Percentiles rank a stretch among this genome's conserved stretches.
phyloP scores from a whole-genome alignment of 2,113 vertebrate genomes.

The Candoia aspera region DNA sequence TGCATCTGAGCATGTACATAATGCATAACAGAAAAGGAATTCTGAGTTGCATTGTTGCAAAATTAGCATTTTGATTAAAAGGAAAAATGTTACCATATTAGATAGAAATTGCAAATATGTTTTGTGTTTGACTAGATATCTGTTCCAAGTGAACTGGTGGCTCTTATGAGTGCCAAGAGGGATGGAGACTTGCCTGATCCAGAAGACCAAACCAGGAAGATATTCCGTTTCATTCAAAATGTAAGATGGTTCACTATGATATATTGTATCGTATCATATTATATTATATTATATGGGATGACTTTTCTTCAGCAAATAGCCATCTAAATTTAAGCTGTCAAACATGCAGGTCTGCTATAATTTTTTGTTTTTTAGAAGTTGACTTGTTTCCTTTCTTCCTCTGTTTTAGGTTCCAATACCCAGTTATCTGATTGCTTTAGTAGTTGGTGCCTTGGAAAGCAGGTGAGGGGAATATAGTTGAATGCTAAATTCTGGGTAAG shows the following conservation, averaged over 20 bases:
- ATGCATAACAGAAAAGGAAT: neutral
- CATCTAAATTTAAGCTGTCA: neutral
- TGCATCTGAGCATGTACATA: neutral
- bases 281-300: neutral
- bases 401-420: constrained; percentile 87
- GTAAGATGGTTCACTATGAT: constrained; percentile 62
- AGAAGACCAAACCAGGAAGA: constrained; percentile 74
- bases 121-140: constrained; percentile 77
- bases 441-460: constrained; percentile 93
- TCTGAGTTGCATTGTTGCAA: neutral
- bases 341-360: neutral
- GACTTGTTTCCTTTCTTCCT: constrained; percentile 11
- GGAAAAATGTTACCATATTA: neutral
- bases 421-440: constrained; percentile 92
- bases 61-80: neutral
- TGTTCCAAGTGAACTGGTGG: constrained; percentile 90
- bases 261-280: neutral
- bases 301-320: neutral
- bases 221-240: constrained; percentile 89
- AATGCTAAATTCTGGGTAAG: neutral
- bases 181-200: constrained; percentile 87
- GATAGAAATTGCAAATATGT: neutral
- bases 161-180: constrained; percentile 90
- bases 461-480: constrained; percentile 75
- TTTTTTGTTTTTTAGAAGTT: neutral